phyloP scores from a whole-genome alignment of 2,113 vertebrate species.

The Clarias gariepinus region DNA sequence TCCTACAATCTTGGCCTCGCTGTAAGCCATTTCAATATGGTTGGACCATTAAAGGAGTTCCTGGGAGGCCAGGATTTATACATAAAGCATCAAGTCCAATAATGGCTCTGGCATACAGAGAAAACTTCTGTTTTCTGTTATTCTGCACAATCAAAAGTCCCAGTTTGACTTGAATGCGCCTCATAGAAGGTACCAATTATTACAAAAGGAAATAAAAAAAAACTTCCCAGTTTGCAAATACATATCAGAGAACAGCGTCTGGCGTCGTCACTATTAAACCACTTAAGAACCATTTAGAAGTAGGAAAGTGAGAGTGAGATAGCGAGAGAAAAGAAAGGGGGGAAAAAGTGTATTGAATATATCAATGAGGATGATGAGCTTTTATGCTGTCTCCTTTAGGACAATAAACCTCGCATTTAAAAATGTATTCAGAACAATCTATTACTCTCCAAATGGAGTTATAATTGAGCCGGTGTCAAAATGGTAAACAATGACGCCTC shows the following conservation, averaged over 20 bases:
- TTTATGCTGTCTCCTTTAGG: conserved; percentile 68
- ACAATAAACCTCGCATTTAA: conserved; percentile 70
- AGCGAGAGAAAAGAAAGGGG: conserved; percentile 11
- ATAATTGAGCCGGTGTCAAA: conserved; percentile 97
- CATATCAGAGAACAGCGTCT: conserved; percentile 44
- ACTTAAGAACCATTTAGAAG: conserved; percentile 51
- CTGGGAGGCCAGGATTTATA: too few relatives aligned
- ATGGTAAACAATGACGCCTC: conserved; percentile 97
- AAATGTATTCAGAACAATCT: conserved; percentile 74
- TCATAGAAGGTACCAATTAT: conserved; percentile 61
- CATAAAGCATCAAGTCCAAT: too few relatives aligned
- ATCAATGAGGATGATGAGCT: conserved; percentile 54
- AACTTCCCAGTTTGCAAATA: conserved; percentile 60
- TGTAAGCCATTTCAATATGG: too few relatives aligned
- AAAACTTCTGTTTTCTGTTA: too few relatives aligned
- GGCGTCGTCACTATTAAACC: conserved; percentile 48
- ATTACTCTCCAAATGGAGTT: conserved; percentile 94
- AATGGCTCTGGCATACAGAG: too few relatives aligned
- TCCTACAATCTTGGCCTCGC: too few relatives aligned
- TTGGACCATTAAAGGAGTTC: too few relatives aligned
- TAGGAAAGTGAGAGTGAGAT: conserved; percentile 18
- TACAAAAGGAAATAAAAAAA: conserved; percentile 50
- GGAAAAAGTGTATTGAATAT: conserved; percentile 24
- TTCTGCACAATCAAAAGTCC: too few relatives aligned
- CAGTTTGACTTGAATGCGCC: too few relatives aligned